Evolutionary conservation across 37 sponge, comb jelly and placozoan genomes (phyloP), one percentile per base, ranked within the genome.

Genomic region (Dysidea cf. avara): DNA sequence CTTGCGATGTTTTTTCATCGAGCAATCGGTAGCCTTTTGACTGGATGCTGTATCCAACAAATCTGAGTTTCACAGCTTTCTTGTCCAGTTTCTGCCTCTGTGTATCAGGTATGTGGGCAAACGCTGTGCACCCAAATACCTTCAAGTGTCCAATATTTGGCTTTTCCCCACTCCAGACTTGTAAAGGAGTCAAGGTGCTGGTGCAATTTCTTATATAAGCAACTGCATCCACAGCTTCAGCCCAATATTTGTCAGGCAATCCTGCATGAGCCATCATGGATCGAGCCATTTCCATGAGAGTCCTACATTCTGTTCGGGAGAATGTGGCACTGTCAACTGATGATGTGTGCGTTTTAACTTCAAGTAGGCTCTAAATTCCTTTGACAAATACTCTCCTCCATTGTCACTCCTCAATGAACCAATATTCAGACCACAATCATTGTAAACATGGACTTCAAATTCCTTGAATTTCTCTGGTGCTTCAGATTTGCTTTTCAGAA

Each of bases 291-390:
- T 68, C 53, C 28, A 68, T 51, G 9, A 68, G 69, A 11, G 69
- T 68, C 69, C 77, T 70, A 76, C 77, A 64, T 83, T 83, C 38
- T 83, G 84, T 69, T 83, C 77, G n/a, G 77, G 84, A 35, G 77
- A 55, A 39, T 83, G 53, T 28, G 75, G 60, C 22, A 85, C 54
- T 22, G 79, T 85, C 34, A 71, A 68, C 43, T 85, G 74, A 39
- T 78, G 74, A 26, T 46, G 79, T 72, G 71, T 70, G 36, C 86
- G 66, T 29, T 72, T 78, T 31, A 38, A 53, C 39, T 83, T 68
- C 39, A 83, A 57, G 30, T 76, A 83, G 31, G 16, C 56, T 58
- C 61, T 43, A 43, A 75, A 83, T 28, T 83, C 84, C 48, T 64
- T 69, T 22, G 71, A 77, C 22, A 76, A 13, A 31, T 83, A 83